A percentile compares a stretch with the other conserved stretches of the same genome.
Evolutionary conservation across 2,113 vertebrate genomes (phyloP).

Genomic region (Hydrochoerus hydrochaeris): DNA sequence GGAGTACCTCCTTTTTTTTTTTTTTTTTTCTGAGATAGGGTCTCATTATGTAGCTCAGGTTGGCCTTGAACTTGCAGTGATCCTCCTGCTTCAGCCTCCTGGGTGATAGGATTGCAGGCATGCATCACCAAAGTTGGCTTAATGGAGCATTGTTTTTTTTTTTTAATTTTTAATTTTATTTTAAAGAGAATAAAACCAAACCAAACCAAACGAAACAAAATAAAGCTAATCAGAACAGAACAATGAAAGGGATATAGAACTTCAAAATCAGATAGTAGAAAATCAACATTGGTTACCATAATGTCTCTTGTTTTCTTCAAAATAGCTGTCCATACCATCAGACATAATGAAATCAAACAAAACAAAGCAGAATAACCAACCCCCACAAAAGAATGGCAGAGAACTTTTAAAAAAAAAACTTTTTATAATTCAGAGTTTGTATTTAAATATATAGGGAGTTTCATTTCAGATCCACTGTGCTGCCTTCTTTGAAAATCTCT

Average conservation of each 20-base stretch:
- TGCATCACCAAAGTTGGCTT: neutral
- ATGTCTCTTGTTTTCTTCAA: too few species aligned
- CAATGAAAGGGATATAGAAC: too few species aligned
- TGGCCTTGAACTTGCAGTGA: neutral
- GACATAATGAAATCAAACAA: too few species aligned
- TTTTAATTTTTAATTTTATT: too few species aligned
- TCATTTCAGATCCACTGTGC: neutral
- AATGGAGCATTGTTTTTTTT: neutral
- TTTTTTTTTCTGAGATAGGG: neutral
- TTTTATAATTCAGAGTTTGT: conserved; percentile 1
- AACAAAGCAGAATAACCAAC: too few species aligned
- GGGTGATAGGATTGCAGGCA: neutral
- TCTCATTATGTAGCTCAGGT: neutral
- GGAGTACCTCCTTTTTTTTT: neutral
- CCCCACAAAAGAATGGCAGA: too few species aligned
- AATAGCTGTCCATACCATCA: too few species aligned
- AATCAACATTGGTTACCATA: too few species aligned
- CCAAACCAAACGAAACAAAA: too few species aligned
- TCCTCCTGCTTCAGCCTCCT: neutral
- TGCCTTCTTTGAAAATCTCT: conserved; percentile 1
- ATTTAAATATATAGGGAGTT: neutral
- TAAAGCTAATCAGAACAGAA: too few species aligned
- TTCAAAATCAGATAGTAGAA: too few species aligned
- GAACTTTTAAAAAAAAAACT: conserved; percentile 10
- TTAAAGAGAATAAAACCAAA: too few species aligned